These are phyloP conservation scores for Stenichneumon culpator DNA, from an alignment of 2,888 invertebrate species.

Conservation along the genomic window DNA sequence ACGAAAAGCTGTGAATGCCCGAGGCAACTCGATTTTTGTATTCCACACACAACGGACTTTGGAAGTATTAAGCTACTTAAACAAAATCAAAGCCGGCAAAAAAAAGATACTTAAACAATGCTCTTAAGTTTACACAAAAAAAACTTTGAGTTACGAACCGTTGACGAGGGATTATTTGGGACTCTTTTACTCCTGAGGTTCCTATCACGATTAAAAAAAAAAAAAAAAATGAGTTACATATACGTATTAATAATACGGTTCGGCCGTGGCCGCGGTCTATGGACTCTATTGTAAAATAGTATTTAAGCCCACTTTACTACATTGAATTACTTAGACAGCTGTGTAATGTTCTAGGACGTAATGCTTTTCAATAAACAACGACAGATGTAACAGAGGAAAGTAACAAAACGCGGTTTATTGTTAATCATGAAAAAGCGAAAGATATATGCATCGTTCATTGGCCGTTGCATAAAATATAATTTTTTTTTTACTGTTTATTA, in stretches of 20 bases:
- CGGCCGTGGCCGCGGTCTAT: constrained; percentile 70
- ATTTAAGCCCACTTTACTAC: constrained; percentile 79
- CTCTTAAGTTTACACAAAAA: constrained; percentile 52
- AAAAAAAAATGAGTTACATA: constrained; percentile 51
- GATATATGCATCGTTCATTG: constrained; percentile 35
- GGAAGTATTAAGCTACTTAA: constrained; percentile 75
- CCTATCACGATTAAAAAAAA: constrained; percentile 23
- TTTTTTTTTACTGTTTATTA: not conserved
- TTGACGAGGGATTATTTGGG: constrained; percentile 13
- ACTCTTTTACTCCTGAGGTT: constrained; percentile 29
- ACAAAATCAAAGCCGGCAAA: constrained; percentile 50
- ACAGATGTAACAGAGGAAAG: constrained; percentile 35
- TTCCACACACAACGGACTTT: constrained; percentile 84
- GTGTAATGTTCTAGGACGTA: constrained; percentile 63
- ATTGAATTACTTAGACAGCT: constrained; percentile 68
- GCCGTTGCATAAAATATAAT: constrained; percentile 5
- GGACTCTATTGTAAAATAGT: constrained; percentile 79
- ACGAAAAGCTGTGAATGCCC: constrained; percentile 94
- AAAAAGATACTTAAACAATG: constrained; percentile 58
- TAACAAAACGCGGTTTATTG: constrained; percentile 75
- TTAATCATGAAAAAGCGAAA: constrained; percentile 33
- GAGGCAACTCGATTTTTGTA: constrained; percentile 86
- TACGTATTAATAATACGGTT: constrained; percentile 60
- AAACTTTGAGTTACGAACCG: constrained; percentile 29
- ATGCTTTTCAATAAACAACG: constrained; percentile 67